These are phyloP conservation scores for Pycnonotus jocosus DNA, from an alignment of 2,113 vertebrate species.

Conservation along the genomic window DNA sequence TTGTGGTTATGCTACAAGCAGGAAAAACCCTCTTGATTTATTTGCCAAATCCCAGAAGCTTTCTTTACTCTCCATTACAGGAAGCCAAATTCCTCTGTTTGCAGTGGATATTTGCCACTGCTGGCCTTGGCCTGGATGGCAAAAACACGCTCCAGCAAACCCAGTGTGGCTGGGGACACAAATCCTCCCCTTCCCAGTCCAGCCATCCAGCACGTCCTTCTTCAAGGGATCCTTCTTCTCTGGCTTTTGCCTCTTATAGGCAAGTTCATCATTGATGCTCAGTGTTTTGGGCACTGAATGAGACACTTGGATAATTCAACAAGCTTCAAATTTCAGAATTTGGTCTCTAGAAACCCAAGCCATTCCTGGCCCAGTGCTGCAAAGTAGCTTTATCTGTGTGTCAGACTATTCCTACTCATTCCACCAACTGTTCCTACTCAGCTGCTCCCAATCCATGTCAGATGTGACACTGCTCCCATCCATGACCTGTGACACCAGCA, in stretches of 20 bases:
- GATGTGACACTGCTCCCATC: neutral
- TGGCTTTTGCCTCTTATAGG: neutral
- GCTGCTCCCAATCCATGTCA: neutral
- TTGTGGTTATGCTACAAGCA: neutral
- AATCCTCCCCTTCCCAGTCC: neutral
- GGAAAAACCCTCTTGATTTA: neutral
- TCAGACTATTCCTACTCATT: neutral
- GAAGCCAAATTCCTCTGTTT: neutral
- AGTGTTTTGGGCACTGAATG: neutral
- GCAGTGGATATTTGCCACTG: neutral
- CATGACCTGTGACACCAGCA: neutral
- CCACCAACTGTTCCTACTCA: rapidly evolving
- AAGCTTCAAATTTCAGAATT: neutral
- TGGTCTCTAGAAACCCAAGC: neutral
- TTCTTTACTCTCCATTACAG: neutral
- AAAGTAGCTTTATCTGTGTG: neutral
- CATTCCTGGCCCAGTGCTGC: neutral
- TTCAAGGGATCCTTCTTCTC: no score
- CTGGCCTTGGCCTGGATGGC: rapidly evolving
- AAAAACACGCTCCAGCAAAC: neutral
- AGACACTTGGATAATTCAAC: rapidly evolving
- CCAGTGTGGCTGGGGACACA: rapidly evolving
- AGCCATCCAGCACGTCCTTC: neutral
- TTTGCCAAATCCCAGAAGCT: neutral
- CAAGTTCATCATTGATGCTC: neutral